phyloP scores from a whole-genome alignment of 64 coral and sea anemone genomes.

The Pachyseris speciosa region DNA sequence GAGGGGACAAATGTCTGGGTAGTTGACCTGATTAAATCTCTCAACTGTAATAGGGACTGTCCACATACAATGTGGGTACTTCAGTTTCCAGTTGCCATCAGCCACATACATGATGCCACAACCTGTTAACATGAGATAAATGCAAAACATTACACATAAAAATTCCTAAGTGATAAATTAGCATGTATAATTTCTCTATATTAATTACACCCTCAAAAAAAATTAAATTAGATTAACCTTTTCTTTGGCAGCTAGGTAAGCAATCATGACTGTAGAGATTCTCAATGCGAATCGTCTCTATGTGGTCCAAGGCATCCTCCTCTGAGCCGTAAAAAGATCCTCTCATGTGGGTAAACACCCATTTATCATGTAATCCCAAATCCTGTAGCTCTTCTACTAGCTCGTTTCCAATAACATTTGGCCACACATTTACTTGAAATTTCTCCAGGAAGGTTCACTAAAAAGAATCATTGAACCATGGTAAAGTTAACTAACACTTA shows the following conservation, averaged over 20 bases:
- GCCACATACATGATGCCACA: not conserved
- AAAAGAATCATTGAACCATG: too few species aligned
- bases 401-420: conserved; percentile 2
- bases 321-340: not conserved
- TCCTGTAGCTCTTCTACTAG: not conserved
- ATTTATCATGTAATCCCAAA: not conserved
- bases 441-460: too few species aligned
- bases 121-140: not conserved
- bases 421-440: not conserved
- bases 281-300: not conserved
- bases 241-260: not conserved
- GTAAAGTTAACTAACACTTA: too few species aligned
- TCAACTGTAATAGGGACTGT: not conserved
- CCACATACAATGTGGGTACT: not conserved
- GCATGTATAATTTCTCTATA: too few species aligned
- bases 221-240: too few species aligned
- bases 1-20: conserved; percentile 34
- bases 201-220: too few species aligned
- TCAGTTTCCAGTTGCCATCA: conserved; percentile 18
- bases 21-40: conserved; percentile 14
- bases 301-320: conserved; percentile 4
- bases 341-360: not conserved
- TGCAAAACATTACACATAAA: too few species aligned
- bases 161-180: too few species aligned
- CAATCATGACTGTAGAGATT: not conserved